Conservation (phyloP, 2,113 vertebrate species). For the Melierax canorus region DNA sequence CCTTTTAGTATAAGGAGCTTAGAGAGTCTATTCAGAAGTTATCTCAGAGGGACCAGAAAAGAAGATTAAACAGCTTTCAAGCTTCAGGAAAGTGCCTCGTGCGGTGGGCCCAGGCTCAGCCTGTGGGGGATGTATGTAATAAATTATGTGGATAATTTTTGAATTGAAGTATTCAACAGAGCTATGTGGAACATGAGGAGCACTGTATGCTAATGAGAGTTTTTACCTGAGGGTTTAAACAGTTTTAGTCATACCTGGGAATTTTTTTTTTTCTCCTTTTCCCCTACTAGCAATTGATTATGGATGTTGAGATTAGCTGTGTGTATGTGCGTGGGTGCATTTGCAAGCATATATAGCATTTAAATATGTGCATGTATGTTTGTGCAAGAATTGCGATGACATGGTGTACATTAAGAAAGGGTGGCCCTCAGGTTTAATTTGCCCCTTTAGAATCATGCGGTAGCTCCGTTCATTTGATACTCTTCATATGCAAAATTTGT, state of each 20-base stretch:
- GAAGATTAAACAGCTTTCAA: slow-evolving; percentile 13
- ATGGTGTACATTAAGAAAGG: neutral
- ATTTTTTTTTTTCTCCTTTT: neutral
- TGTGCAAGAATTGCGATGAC: neutral
- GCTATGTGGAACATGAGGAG: neutral
- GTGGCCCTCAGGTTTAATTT: neutral
- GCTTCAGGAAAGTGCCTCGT: neutral
- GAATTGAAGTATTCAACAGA: neutral
- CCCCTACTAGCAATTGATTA: neutral
- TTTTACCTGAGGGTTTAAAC: neutral
- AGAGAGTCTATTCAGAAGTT: neutral
- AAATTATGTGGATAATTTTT: neutral
- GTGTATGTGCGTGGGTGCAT: neutral
- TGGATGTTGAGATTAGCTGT: neutral
- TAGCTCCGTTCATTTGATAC: neutral
- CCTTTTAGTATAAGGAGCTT: slow-evolving; percentile 29
- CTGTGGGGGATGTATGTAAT: neutral
- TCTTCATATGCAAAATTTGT: neutral
- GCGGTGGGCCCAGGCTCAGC: neutral
- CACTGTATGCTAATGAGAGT: neutral
- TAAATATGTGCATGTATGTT: fast-evolving
- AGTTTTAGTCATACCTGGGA: neutral
- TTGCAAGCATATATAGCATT: neutral
- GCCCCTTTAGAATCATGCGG: neutral
- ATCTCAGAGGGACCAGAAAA: slow-evolving; percentile 21